Evolutionary conservation across 2,113 vertebrate species (phyloP).

Genomic region (Elgaria multicarinata): DNA sequence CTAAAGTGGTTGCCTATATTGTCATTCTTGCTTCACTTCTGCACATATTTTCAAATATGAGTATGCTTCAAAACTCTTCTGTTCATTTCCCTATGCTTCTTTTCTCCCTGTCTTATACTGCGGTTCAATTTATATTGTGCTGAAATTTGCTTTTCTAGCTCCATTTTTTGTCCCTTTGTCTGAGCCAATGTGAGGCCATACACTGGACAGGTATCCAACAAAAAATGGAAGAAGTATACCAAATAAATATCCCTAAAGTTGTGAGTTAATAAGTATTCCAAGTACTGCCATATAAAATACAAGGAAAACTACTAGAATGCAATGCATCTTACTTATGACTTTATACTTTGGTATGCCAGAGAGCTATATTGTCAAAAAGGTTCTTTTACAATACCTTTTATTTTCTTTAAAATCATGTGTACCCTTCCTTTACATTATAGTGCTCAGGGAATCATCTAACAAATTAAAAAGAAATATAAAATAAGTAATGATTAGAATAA

Average conservation of each 20-base stretch:
- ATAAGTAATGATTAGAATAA: neutral
- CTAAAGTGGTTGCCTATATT: neutral
- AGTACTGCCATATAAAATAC: constrained; percentile 18
- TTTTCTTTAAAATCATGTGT: neutral
- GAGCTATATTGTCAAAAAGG: neutral
- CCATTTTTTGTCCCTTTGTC: constrained; percentile 17
- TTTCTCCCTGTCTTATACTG: neutral
- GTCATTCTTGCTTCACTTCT: neutral
- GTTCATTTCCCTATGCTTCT: neutral
- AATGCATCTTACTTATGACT: constrained; percentile 8
- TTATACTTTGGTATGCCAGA: neutral
- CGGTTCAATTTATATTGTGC: neutral
- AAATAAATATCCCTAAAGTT: constrained; percentile 26
- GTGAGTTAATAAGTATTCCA: constrained; percentile 48
- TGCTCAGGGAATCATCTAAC: too few species aligned
- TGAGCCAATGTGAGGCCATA: constrained; percentile 34
- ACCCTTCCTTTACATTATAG: too few species aligned
- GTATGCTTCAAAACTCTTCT: neutral
- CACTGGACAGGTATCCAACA: neutral
- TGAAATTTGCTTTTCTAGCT: neutral
- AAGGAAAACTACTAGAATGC: constrained; percentile 1
- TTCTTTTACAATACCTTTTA: neutral
- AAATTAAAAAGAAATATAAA: neutral
- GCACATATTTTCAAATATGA: neutral
- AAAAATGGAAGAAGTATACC: constrained; percentile 25